Conservation (phyloP, 1,140 invertebrate species). For the Lepidurus packardi region DNA sequence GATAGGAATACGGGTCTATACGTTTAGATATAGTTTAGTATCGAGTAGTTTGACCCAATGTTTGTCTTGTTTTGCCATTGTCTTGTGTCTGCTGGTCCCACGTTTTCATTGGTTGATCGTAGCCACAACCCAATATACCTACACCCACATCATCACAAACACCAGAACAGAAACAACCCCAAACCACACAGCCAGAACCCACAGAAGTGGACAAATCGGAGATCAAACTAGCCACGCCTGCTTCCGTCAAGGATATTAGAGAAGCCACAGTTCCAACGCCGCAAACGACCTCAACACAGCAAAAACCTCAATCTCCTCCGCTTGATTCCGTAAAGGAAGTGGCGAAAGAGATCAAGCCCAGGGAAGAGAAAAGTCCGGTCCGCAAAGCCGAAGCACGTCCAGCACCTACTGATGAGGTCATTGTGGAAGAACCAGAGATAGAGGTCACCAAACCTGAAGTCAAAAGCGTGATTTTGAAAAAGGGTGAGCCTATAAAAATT, state of each 20-base stretch:
- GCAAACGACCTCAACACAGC: background rate
- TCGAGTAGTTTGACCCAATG: slow-evolving; percentile 8
- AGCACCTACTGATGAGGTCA: background rate
- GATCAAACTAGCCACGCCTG: background rate
- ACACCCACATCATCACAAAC: slow-evolving; percentile 14
- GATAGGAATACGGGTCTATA: background rate
- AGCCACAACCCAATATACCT: background rate
- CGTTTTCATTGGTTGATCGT: background rate
- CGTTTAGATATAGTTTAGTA: slow-evolving; percentile 5
- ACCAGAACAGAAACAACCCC: slow-evolving; percentile 7
- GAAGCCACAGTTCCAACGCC: background rate
- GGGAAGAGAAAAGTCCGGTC: background rate
- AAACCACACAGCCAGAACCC: background rate
- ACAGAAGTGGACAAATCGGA: background rate
- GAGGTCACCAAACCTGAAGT: slow-evolving; percentile 22
- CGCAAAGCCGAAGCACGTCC: background rate
- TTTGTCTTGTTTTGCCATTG: slow-evolving; percentile 22
- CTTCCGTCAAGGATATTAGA: background rate
- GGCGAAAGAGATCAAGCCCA: background rate
- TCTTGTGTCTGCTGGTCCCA: background rate
- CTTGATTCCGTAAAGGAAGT: background rate
- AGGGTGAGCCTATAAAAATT: background rate
- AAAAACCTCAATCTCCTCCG: background rate
- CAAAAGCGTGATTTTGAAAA: slow-evolving; percentile 11
- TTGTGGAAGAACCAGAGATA: background rate